These are phyloP conservation scores for Emydoidea blandingii DNA, from an alignment of 2,797 vertebrate species.

Conservation along the genomic window DNA sequence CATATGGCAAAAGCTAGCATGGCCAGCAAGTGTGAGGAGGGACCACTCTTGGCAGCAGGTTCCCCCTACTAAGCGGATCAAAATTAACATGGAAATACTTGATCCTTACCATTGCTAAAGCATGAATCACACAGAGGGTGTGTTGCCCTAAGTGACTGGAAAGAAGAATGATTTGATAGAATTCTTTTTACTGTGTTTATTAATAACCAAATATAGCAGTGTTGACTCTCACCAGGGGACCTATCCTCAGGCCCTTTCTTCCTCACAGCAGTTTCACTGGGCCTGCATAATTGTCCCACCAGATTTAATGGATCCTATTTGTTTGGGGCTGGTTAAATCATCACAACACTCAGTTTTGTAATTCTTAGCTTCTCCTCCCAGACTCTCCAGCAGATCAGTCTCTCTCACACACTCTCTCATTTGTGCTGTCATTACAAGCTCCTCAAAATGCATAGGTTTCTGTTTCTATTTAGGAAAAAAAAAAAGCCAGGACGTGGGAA, in stretches of 20 bases:
- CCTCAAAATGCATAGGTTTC: conserved; percentile 23
- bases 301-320: not conserved
- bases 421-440: conserved; percentile 11
- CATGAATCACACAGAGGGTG: not conserved
- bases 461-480: not conserved
- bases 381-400: not conserved
- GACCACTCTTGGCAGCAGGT: fast-evolving
- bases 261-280: not conserved
- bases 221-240: not conserved
- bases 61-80: not conserved
- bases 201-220: not conserved
- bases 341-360: not conserved
- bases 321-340: not conserved
- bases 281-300: not conserved
- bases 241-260: not conserved
- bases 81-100: not conserved
- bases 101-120: not conserved
- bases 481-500: conserved; percentile 1
- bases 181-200: not conserved
- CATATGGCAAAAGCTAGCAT: not conserved
- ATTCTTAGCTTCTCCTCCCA: not conserved
- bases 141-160: not conserved
- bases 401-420: not conserved
- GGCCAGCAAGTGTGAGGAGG: not conserved
- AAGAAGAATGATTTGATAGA: not conserved